Percentiles rank a stretch among this genome's conserved stretches.
These are phyloP conservation scores for Ceratina australensis DNA, from an alignment of 1,140 invertebrate species.

Conservation along the genomic window DNA sequence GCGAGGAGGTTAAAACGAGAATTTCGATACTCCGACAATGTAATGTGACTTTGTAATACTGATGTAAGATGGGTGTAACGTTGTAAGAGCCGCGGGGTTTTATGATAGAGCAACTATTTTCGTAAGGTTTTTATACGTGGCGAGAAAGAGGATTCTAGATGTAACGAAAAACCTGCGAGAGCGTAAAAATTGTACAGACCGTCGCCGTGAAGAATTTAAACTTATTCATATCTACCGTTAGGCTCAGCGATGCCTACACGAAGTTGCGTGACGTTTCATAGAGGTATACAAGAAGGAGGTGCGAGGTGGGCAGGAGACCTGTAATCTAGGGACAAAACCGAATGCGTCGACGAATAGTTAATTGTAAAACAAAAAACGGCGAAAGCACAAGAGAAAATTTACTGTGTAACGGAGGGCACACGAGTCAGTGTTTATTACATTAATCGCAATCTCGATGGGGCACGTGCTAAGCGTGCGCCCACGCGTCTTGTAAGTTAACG, in stretches of 20 bases:
- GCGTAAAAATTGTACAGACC: constrained; percentile 39
- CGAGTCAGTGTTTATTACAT: constrained; percentile 4
- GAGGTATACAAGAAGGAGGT: neutral
- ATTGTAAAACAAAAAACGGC: neutral
- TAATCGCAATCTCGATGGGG: constrained; percentile 20
- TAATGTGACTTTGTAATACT: constrained; percentile 38
- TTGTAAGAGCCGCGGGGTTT: constrained; percentile 52
- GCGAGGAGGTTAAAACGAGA: no score
- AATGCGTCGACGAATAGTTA: neutral
- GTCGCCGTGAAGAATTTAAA: constrained; percentile 12
- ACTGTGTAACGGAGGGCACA: neutral
- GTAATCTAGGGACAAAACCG: neutral
- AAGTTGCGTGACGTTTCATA: constrained; percentile 12
- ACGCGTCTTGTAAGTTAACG: constrained; percentile 34
- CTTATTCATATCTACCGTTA: constrained; percentile 56
- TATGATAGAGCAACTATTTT: constrained; percentile 71
- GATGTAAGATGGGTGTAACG: constrained; percentile 39
- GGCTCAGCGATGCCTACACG: constrained; percentile 10
- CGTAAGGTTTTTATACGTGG: constrained; percentile 71
- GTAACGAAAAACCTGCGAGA: constrained; percentile 48
- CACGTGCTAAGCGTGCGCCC: constrained; percentile 29
- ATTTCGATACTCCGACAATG: neutral
- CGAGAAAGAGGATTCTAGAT: constrained; percentile 38
- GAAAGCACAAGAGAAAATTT: no score
- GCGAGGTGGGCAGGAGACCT: neutral